Evolutionary conservation across 2,113 vertebrate genomes (phyloP).

Genomic region (Chaetodon auriga): DNA sequence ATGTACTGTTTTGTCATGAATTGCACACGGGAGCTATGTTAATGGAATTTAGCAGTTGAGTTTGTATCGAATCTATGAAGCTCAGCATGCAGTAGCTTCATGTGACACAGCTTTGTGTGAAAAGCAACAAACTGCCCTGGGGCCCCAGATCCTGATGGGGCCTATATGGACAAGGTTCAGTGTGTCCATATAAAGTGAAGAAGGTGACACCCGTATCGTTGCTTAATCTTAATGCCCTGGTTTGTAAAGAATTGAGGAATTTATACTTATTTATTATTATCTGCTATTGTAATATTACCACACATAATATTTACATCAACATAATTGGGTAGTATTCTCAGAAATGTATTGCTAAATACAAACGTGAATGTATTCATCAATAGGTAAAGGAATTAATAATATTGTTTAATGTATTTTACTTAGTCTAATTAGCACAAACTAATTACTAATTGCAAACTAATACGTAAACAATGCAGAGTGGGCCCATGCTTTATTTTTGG

Average conservation of each 20-base stretch:
- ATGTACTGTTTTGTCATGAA: slow-evolving; percentile 9
- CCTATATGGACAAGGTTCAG: not conserved
- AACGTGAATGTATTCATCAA: too few relatives aligned
- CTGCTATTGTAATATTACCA: not conserved
- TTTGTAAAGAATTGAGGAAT: not conserved
- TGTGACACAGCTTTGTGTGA: not conserved
- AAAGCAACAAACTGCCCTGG: not conserved
- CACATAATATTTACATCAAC: too few relatives aligned
- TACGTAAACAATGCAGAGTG: too few relatives aligned
- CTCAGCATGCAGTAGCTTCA: not conserved
- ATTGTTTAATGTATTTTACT: too few relatives aligned
- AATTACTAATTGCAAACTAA: too few relatives aligned
- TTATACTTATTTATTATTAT: not conserved
- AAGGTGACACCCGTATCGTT: not conserved
- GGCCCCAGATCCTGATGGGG: not conserved
- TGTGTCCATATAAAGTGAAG: not conserved
- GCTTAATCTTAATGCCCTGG: not conserved
- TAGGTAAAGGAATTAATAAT: too few relatives aligned
- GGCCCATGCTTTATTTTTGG: too few relatives aligned
- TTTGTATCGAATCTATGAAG: not conserved
- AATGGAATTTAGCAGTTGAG: not conserved
- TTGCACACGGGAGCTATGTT: not conserved
- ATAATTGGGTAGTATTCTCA: too few relatives aligned
- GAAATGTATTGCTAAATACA: too few relatives aligned
- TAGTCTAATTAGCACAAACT: too few relatives aligned